Percentiles rank a stretch among this genome's conserved stretches.
Evolutionary conservation across 1,140 invertebrate genomes (phyloP).

Genomic region (Ceratosolen solmsi): DNA sequence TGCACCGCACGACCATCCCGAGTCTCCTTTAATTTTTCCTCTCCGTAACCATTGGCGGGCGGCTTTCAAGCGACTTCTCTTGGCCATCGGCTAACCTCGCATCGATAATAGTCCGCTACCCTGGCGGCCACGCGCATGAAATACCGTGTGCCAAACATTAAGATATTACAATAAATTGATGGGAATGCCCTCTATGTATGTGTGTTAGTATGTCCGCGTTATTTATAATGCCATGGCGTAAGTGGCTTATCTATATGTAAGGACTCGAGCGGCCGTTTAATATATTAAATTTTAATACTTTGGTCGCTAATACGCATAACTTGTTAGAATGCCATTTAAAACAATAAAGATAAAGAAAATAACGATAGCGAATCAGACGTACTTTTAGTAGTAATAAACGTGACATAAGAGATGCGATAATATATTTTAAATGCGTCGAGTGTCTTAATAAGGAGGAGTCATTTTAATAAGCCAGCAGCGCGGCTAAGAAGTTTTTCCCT

Average conservation of each 20-base stretch:
- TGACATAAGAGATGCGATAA: neutral
- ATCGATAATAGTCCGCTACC: neutral
- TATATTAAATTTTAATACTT: neutral
- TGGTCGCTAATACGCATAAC: neutral
- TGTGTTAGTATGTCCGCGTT: neutral
- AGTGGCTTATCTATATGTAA: neutral
- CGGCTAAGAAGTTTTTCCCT: no score
- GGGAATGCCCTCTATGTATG: neutral
- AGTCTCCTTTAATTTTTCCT: neutral
- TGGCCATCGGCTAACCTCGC: neutral
- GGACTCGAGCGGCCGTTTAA: neutral
- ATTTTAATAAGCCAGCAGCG: no score
- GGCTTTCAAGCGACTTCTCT: neutral
- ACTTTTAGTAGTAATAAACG: neutral
- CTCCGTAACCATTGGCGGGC: neutral
- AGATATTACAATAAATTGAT: neutral
- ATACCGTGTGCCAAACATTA: neutral
- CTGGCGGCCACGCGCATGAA: neutral
- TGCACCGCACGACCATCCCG: neutral
- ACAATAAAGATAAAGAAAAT: conserved; percentile 8
- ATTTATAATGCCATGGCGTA: neutral
- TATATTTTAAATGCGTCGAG: neutral
- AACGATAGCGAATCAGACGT: neutral
- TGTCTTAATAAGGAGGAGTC: no score
- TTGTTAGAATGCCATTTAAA: neutral